Conservation (phyloP, 2,113 vertebrate species). For the Haemorhous mexicanus region DNA sequence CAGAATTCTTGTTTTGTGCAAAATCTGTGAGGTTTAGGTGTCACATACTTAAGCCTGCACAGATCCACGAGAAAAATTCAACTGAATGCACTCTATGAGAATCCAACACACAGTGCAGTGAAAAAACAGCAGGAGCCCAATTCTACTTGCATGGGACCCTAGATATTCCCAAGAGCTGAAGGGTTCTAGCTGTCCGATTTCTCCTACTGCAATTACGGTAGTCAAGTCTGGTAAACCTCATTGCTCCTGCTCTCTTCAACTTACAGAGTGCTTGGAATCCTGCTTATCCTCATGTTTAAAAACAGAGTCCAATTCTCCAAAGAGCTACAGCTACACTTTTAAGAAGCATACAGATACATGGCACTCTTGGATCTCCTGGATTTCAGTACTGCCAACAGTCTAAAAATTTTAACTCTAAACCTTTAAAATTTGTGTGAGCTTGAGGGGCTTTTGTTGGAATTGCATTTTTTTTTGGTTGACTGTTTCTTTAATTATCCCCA, state of each 20-base stretch:
- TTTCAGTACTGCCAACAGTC: not conserved
- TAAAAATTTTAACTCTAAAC: not conserved
- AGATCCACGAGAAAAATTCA: not conserved
- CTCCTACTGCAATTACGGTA: not conserved
- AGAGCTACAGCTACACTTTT: not conserved
- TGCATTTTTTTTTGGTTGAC: not conserved
- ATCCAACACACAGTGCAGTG: not conserved
- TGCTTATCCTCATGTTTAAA: not conserved
- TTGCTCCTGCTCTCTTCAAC: not conserved
- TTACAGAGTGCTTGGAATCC: not conserved
- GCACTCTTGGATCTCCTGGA: not conserved
- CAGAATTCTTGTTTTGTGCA: not conserved
- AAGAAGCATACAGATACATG: not conserved
- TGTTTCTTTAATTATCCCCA: not conserved
- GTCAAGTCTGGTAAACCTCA: not conserved
- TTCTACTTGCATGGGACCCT: not conserved
- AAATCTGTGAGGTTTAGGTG: not conserved
- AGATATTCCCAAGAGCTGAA: not conserved
- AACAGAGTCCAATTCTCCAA: not conserved
- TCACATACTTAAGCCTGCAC: not conserved
- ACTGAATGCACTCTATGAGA: not conserved
- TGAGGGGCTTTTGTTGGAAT: not conserved
- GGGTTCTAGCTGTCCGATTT: not conserved
- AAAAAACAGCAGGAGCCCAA: not conserved
- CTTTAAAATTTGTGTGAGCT: not conserved